Evolutionary conservation across 2,113 vertebrate genomes (phyloP).

Genomic region (Ascaphus truei): DNA sequence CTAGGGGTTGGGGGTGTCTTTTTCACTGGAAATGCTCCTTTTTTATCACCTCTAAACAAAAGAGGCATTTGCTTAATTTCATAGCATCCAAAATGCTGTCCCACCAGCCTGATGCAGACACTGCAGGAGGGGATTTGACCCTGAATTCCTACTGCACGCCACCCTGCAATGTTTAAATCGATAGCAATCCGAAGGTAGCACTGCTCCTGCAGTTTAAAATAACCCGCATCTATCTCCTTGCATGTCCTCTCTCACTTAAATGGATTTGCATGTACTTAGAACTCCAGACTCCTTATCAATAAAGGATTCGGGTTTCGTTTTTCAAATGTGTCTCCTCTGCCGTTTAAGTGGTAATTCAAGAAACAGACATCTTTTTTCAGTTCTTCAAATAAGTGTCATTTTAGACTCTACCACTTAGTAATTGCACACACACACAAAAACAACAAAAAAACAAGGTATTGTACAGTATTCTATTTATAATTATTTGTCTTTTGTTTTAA

Average conservation of each 20-base stretch:
- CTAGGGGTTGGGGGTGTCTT: no score
- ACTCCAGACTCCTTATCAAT: constrained; percentile 38
- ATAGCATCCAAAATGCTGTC: constrained; percentile 25
- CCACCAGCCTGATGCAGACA: constrained; percentile 9
- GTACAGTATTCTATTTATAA: constrained; percentile 34
- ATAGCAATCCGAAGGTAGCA: constrained; percentile 28
- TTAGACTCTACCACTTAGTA: constrained; percentile 35
- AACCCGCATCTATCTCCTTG: constrained; percentile 26
- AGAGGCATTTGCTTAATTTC: constrained; percentile 9
- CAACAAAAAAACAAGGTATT: constrained; percentile 9
- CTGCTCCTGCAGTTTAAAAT: constrained; percentile 32
- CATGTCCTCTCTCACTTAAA: constrained; percentile 33
- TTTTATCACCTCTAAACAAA: no score
- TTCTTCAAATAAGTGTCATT: constrained; percentile 39
- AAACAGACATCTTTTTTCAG: constrained; percentile 37
- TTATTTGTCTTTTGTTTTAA: constrained; percentile 15
- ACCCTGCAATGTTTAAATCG: constrained; percentile 21
- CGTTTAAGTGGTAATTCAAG: constrained; percentile 37
- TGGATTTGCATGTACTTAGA: constrained; percentile 39
- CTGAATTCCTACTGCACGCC: constrained; percentile 17
- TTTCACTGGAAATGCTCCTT: no score
- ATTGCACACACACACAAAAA: constrained; percentile 29
- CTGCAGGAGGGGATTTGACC: constrained; percentile 28
- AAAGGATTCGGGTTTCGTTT: constrained; percentile 38
- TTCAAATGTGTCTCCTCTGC: constrained; percentile 37